Evolutionary conservation across 2,888 invertebrate species (phyloP), one percentile per base, ranked within the genome.

Genomic region (Andricus curvator): DNA sequence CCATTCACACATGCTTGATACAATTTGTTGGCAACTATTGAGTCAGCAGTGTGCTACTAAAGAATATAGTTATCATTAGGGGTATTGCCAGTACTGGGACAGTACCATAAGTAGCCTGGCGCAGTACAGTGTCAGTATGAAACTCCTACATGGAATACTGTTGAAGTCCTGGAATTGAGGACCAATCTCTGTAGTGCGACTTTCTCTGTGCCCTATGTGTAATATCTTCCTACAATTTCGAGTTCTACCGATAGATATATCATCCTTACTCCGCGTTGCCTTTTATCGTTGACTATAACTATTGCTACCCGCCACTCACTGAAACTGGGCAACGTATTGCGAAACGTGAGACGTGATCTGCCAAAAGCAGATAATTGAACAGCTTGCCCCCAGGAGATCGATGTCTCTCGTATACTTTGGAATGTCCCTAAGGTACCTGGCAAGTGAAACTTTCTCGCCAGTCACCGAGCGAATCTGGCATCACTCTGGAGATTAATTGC

Each of bases 151-250:
- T 15, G 3, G 11, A 44, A 37, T 37, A 8, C 37, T 8, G 84
- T 85, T 86, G 84, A 86, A 87, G 86, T 82, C 85, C 85, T 86
- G 89, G 87, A 89, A 89, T 87, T 87, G 82, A 79, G 76, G 85
- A 82, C 85, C 87, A 88, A 90, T 88, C 86, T 88, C 88, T 87
- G 85, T 89, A 88, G 89, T 88, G 87, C 84, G 84, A 84, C 84
- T 84, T 78, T 85, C 80, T 80, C 80, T 80, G 82, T 84, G 79
- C 80, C 66, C 80, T 86, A 89, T 87, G 87, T 89, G 85, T 88
- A 85, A 86, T 85, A 85, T 88, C 86, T 86, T 90, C 88, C 88
- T 88, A 86, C 88, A 85, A 88, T 89, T 88, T 86, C 82, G 77
- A 82, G 64, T 44, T 79, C 80, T 77, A 80, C 70, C 77, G 78